Base-by-base conservation (phyloP, 2,113 vertebrate genomes). In the Carassius gibelio region DNA sequence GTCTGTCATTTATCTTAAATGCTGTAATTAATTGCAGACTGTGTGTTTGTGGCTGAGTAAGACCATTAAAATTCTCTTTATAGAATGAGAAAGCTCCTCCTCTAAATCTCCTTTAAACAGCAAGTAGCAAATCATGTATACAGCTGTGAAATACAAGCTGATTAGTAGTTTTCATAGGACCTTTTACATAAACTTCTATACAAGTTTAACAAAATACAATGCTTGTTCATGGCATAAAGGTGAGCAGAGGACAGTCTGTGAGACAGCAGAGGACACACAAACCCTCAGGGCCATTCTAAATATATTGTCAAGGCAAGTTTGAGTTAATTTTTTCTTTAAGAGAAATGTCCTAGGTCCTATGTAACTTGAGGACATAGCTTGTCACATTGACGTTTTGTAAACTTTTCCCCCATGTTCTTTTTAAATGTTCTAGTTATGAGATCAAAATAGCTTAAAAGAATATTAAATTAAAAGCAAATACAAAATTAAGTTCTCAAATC, bases 241-340 rank as follows among this genome's bases (percentile, higher is more conserved):
- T 66, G 5, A 81, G 78, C n/a, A 80, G 36, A 48, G 78, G 78
- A 64, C 59, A 64, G 57, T 23, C 19, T 38, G 1, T 1, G 21
- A 81, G 61, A 81, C 78, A 81, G 77, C 38, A 64, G 59, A 81
- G 78, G 78, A 66, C 78, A 50, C 21, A 42, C 57, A 79, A 50
- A 48, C 78, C 38, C 62, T 81, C 61, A 48, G 78, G 78, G 78
- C 38, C n/a, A 42, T 21, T 84, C 69, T 75, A 62, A 42, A 84
- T 14, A 64, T 84, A 75, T 26, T 45, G 52, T 62, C 81, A 38
- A 55, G 66, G 23, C 34, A 1, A 74, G 68, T 84, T 72, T 84
- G 14, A 62, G 11, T 30, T 45, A 0, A 62, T 59, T 83, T 83
- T 38, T 61, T 75, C n/a, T 75, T 36, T 17, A 8, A 50, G 50